Evolutionary conservation across 2,113 vertebrate genomes (phyloP), one percentile per base, ranked within the genome.

Genomic region (Rhinolophus ferrumequinum): DNA sequence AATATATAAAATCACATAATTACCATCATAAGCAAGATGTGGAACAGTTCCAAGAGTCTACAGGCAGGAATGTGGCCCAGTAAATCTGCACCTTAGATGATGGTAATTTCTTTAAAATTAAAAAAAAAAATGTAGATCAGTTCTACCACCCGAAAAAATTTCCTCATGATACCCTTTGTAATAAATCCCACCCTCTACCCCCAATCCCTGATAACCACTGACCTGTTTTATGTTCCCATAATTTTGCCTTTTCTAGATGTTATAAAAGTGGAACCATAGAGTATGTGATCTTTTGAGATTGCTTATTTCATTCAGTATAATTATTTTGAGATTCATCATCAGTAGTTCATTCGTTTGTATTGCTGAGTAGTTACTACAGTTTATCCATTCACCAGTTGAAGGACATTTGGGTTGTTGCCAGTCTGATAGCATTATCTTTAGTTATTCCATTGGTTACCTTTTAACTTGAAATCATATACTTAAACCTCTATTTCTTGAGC

Each of bases 201-300:
- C 35, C 60, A 75, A 64, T 2, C 35, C 62, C 44, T 82, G 41
- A 64, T 26, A 86, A 69, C 28, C 66, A 79, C 62, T 77, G 54
- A 77, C 54, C 38, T 89, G 9, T 73, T 85, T 85, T 90, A 72
- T 41, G 35, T 94, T 90, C 50, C 56, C 90, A 41, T 60, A 70
- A 7, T 81, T 80, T 81, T 54, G 24, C 19, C 58, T 93, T 95
- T 96, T 92, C 44, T 52, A 89, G 64, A 88, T 77, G 28, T 91
- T 58, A 11, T 67, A 54, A 28, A 93, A 92, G 73, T 58, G 28
- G 33, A 83, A 64, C 41, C 11, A 35, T n/a, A 5, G 0, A 67
- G n/a, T 64, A 67, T 38, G 12, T 38, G 47, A 82, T 33, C 77
- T 69, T 94, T 82, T 72, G 33, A 66, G 38, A 26, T 28, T 56